Evolutionary conservation across 2,797 vertebrate species (phyloP), one percentile per base, ranked within the genome.

Genomic region (Acridotheres tristis): DNA sequence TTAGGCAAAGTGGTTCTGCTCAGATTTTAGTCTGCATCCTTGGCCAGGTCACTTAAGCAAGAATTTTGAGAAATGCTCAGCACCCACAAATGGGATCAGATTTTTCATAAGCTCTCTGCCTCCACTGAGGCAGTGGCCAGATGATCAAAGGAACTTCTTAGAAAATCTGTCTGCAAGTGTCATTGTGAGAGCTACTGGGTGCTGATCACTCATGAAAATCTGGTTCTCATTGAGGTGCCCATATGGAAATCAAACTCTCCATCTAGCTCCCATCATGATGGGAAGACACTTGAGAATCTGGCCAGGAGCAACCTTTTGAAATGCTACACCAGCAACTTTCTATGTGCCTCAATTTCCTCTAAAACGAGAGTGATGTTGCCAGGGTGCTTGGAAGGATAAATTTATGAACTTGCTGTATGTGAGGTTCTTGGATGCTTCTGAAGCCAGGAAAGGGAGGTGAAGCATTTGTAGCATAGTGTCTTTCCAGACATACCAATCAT

Each of bases 51-150:
- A 82, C 67, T 95, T 92, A 93, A 81, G 38, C 61, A 93, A 89
- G 77, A 91, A 91, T 96, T 95, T 93, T 97, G 83, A 90, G 81
- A 93, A 96, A 40, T 50, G 65, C 74, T 92, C 88, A 93, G 91
- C 88, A 83, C 84, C 87, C 83, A 61, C 93, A 86, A 69, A 80
- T 6, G 11, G 84, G 63, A 84, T 89, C 81, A 88, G 73, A 63
- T 92, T 90, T 92, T 93, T 91, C 78, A 86, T 90, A 93, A 95
- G 89, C 32, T 26, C 22, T 90, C 75, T 53, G 51, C 83, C 73
- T 94, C 57, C 32, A 74, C 36, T 61, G 48, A 82, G 50, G 67
- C 51, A 61, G 48, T 2, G 13, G 77, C 65, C 67, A 91, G 81
- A 95, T 53, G 65, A 92, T 89, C 86, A 90, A 94, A 94, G 80